Evolutionary conservation across 2,888 invertebrate species (phyloP).

Genomic region (Lasioglossum zephyrum): DNA sequence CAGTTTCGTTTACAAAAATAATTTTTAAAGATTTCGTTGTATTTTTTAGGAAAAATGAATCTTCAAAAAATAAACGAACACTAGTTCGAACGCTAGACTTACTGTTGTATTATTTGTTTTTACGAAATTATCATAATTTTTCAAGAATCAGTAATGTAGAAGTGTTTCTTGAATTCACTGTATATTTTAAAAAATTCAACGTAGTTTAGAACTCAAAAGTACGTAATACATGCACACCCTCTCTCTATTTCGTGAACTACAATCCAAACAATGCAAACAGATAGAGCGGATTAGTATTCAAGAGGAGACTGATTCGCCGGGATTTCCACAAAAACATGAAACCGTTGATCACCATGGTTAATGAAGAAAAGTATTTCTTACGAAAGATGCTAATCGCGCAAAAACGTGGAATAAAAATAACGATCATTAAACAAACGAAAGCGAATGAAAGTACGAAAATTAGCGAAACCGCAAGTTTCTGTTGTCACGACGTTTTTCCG

Average conservation of each 20-base stretch:
- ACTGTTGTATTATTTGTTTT: background rate
- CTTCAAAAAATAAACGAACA: no score
- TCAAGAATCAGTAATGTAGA: background rate
- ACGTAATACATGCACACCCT: background rate
- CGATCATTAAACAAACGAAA: conserved; percentile 21
- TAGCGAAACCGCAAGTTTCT: background rate
- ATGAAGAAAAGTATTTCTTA: conserved; percentile 53
- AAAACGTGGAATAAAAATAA: conserved; percentile 41
- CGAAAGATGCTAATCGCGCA: conserved; percentile 36
- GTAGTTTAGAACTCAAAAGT: background rate
- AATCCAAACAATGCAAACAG: background rate
- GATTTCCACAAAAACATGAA: conserved; percentile 12
- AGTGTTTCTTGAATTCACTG: background rate
- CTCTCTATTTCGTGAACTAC: background rate
- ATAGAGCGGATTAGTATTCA: conserved; percentile 7
- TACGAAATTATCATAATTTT: background rate
- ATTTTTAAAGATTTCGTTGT: no score
- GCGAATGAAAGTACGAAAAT: background rate
- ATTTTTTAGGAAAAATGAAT: no score
- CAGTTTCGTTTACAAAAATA: no score
- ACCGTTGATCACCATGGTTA: conserved; percentile 46
- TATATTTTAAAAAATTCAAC: background rate
- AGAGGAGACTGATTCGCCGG: conserved; percentile 15
- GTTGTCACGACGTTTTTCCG: background rate
- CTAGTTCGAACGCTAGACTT: no score